Evolutionary conservation across 2,113 vertebrate species (phyloP).

Genomic region (Nipponia nippon): DNA sequence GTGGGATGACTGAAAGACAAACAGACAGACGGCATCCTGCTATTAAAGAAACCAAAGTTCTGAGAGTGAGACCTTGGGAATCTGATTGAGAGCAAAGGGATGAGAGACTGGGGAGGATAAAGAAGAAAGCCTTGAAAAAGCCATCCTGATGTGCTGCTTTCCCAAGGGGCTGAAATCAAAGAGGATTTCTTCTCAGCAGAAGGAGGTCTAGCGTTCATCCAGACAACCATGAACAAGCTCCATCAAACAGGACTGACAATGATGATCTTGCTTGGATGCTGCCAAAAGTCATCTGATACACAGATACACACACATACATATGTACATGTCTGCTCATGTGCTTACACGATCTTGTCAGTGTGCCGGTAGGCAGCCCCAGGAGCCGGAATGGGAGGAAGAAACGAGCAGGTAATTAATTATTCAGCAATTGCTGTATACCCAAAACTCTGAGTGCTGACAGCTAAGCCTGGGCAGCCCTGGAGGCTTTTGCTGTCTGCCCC

Average conservation of each 20-base stretch:
- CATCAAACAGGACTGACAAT: background rate
- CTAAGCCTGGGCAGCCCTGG: background rate
- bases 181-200: background rate
- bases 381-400: background rate
- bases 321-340: background rate
- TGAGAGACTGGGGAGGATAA: background rate
- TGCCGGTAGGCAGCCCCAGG: background rate
- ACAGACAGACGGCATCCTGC: background rate
- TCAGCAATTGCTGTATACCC: background rate
- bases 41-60: background rate
- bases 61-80: background rate
- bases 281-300: background rate
- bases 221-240: background rate
- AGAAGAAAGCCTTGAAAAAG: background rate
- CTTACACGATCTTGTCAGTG: background rate
- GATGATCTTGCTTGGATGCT: background rate
- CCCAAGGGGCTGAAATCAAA: background rate
- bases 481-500: background rate
- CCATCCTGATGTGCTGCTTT: background rate
- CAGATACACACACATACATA: background rate
- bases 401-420: background rate
- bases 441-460: background rate
- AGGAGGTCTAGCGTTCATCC: background rate
- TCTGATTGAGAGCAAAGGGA: background rate
- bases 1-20: background rate